Base-by-base conservation (phyloP, 2,113 vertebrate species). In the Menura novaehollandiae region DNA sequence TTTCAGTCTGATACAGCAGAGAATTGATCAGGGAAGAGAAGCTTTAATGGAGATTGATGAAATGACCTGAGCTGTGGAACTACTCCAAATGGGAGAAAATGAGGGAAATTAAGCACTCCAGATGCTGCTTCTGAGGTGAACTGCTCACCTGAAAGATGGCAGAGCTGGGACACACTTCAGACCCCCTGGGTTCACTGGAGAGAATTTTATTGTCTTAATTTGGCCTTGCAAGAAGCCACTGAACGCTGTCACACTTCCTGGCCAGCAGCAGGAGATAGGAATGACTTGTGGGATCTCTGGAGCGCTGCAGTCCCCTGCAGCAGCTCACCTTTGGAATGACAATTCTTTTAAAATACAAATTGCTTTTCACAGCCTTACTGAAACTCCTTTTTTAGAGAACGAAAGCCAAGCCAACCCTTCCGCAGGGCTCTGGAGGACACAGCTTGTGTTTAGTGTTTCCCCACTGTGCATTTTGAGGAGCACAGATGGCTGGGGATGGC, bases 401-500 rank as follows among this genome's bases (percentile, higher is more conserved):
- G 53, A 52, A 69, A 85, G 52, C 7, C 2, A n/a, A 75, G 56
- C 39, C n/a, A 62, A 35, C 75, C 0, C 26, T 35, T 27, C 23
- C n/a, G 41, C 63, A 13, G 51, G n/a, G 41, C 74, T 59, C 71
- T 63, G 83, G 59, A 69, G 83, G 67, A 13, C 73, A 51, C 51
- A 72, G 94, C 60, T 56, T 33, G 76, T 49, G 92, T 47, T 78
- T 6, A 3, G 41, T 26, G 83, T 60, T 55, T 58, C 58, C 89
- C 80, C 51, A 10, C 22, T 3, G 78, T 1, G 53, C 0, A 1
- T 77, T 84, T 23, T 7, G 74, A 83, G 71, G 27, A 43, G 62
- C 91, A 27, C 97, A 97, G 97, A 93, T 91, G 95, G 92, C 82
- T 69, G 72, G n/a, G 84, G 84, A 96, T 59, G 91, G 87, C 74